Conservation (phyloP, 2,888 invertebrate genomes). For the Xylota segnis region DNA sequence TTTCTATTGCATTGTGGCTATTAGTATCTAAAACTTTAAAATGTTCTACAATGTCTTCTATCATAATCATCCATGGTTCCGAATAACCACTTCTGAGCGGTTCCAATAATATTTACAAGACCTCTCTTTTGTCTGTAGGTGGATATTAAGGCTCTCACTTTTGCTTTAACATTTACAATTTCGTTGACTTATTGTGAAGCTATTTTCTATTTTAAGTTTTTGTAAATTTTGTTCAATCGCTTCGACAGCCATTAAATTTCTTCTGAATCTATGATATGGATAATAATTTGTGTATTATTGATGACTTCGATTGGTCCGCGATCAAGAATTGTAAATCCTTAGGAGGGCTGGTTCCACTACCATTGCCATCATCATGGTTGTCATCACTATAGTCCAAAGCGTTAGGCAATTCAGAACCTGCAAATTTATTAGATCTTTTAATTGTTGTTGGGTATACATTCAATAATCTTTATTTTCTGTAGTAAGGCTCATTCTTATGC, state of each 20-base stretch:
- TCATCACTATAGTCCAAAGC: neutral
- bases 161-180: neutral
- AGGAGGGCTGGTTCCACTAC: neutral
- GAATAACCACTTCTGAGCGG: slow-evolving; percentile 9
- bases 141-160: neutral
- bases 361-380: neutral
- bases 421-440: slow-evolving; percentile 17
- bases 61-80: neutral
- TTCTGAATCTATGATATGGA: neutral
- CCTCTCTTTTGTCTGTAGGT: slow-evolving; percentile 1
- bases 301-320: neutral
- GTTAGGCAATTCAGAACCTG: neutral
- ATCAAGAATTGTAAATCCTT: neutral
- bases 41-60: neutral
- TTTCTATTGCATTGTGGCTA: neutral
- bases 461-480: slow-evolving; percentile 13
- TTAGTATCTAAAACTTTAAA: neutral
- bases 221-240: neutral
- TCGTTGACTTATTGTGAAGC: neutral
- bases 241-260: neutral
- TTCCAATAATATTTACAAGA: slow-evolving; percentile 1
- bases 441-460: slow-evolving; percentile 29
- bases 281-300: neutral
- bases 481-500: slow-evolving; percentile 54
- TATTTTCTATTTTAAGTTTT: neutral